Evolutionary conservation across 1,140 invertebrate genomes (phyloP).

Genomic region (Atta colombica): DNA sequence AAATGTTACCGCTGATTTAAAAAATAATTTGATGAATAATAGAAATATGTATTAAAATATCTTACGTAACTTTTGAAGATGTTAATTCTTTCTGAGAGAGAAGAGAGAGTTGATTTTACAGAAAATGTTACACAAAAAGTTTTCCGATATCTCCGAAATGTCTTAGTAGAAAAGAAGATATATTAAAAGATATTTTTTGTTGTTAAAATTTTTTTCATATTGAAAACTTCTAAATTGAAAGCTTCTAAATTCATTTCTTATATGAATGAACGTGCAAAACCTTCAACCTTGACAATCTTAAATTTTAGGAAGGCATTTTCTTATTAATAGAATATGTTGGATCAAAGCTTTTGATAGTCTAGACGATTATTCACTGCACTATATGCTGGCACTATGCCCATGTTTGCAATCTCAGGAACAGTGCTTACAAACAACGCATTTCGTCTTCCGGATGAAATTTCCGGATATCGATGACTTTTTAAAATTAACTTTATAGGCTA

Average conservation of each 20-base stretch:
- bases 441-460: background rate
- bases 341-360: conserved; percentile 12
- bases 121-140: background rate
- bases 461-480: background rate
- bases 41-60: background rate
- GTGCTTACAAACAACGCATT: conserved; percentile 14
- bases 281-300: background rate
- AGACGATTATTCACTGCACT: background rate
- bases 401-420: background rate
- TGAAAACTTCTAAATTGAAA: background rate
- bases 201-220: background rate
- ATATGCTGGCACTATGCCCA: background rate
- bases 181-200: background rate
- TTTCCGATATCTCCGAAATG: background rate
- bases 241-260: background rate
- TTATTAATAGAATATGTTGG: conserved; percentile 14
- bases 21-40: background rate
- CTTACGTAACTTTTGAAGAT: background rate
- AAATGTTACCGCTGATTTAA: background rate
- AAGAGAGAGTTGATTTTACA: background rate
- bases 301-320: background rate
- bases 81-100: background rate
- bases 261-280: background rate
- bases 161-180: background rate
- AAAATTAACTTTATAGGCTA: conserved; percentile 17